Percentiles rank a stretch among this genome's conserved stretches.
phyloP scores from a whole-genome alignment of 2,888 invertebrate genomes.

The Orchestes rusci region DNA sequence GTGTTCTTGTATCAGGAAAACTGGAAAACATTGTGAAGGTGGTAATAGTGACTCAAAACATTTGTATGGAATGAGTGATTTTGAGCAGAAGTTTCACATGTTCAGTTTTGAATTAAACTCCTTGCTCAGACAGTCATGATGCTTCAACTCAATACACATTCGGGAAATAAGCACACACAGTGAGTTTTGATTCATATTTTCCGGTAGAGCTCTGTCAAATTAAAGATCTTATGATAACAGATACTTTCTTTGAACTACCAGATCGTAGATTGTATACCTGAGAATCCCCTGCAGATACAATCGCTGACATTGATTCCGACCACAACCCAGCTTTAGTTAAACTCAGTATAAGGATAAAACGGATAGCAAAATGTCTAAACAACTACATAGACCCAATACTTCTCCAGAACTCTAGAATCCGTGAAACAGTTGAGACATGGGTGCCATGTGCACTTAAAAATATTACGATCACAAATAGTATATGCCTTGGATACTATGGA shows the following conservation, averaged over 20 bases:
- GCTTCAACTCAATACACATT: too few species aligned
- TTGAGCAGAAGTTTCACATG: too few species aligned
- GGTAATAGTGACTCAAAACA: too few species aligned
- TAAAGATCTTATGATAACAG: slow-evolving; percentile 7
- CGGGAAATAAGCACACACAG: not conserved
- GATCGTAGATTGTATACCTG: slow-evolving; percentile 9
- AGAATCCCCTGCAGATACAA: slow-evolving; percentile 4
- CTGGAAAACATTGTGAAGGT: too few species aligned
- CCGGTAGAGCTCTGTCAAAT: not conserved
- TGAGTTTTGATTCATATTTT: not conserved
- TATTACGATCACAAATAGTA: too few species aligned
- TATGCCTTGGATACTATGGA: too few species aligned
- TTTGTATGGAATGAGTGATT: too few species aligned
- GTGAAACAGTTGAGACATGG: not conserved
- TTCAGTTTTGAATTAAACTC: too few species aligned
- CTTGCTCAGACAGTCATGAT: too few species aligned
- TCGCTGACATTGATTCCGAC: slow-evolving; percentile 1
- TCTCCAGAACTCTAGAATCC: not conserved
- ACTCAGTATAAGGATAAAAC: not conserved
- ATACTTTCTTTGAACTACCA: slow-evolving; percentile 8
- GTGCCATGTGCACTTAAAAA: too few species aligned
- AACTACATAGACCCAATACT: not conserved
- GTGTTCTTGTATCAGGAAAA: too few species aligned
- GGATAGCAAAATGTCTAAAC: slow-evolving; percentile 1
- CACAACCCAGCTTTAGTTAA: not conserved